Evolutionary conservation across 2,888 invertebrate species (phyloP).

Genomic region (Lepeophtheirus nordmannii): DNA sequence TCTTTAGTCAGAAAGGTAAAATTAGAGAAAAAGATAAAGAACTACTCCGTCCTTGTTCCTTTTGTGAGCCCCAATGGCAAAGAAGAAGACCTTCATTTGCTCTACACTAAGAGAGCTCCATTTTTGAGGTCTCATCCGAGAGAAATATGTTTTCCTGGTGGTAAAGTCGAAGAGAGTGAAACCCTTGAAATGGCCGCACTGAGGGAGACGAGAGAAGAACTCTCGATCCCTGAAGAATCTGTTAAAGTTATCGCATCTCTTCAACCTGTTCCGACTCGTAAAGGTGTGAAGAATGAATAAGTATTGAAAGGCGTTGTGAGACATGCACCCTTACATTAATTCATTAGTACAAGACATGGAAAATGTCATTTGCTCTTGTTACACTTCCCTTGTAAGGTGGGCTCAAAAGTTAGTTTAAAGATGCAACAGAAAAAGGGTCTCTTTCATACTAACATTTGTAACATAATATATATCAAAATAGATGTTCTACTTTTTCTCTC

Average conservation of each 20-base stretch:
- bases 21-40: not conserved
- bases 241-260: not conserved
- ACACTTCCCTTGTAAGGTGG: too few relatives aligned
- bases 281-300: too few relatives aligned
- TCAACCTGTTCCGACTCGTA: not conserved
- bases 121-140: slow-evolving; percentile 1
- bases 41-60: slow-evolving; percentile 1
- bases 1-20: too few relatives aligned
- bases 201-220: slow-evolving; percentile 15
- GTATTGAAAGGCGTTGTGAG: too few relatives aligned
- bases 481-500: too few relatives aligned
- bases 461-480: too few relatives aligned
- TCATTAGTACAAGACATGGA: too few relatives aligned
- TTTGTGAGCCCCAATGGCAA: not conserved
- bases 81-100: not conserved
- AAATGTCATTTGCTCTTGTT: too few relatives aligned
- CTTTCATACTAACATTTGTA: too few relatives aligned
- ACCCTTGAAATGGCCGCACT: not conserved
- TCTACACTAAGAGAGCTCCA: slow-evolving; percentile 6
- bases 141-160: slow-evolving; percentile 22
- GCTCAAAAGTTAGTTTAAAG: too few relatives aligned
- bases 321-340: too few relatives aligned
- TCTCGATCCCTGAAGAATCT: not conserved
- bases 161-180: slow-evolving; percentile 21
- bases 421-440: too few relatives aligned